Percentiles rank a stretch among this genome's conserved stretches.
Conservation (phyloP, 64 coral and sea anemone genomes). For the Montipora foliosa region DNA sequence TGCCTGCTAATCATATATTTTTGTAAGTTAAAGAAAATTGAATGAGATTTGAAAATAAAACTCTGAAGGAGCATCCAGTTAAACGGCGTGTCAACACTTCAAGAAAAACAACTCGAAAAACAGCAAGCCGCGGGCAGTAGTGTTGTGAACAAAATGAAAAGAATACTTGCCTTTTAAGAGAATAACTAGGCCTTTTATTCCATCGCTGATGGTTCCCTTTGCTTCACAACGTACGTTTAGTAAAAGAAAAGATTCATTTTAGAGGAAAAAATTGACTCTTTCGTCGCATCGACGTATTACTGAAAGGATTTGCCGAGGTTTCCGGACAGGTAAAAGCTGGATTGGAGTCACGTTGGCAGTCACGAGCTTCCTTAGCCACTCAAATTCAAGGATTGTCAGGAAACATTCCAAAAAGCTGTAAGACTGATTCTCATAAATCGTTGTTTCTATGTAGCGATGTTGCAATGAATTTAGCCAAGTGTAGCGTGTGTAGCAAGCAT, state of each 20-base stretch:
- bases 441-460: constrained; percentile 25
- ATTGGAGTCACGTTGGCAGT: not conserved
- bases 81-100: constrained; percentile 26
- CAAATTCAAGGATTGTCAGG: constrained; percentile 17
- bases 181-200: constrained; percentile 1
- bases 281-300: constrained; percentile 20
- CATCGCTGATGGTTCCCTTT: constrained; percentile 24
- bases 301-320: constrained; percentile 29
- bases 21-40: constrained; percentile 37
- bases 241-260: constrained; percentile 6
- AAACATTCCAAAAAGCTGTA: constrained; percentile 25
- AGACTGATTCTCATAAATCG: constrained; percentile 32
- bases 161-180: constrained; percentile 43
- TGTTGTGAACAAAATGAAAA: constrained; percentile 49
- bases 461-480: constrained; percentile 24
- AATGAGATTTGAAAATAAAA: constrained; percentile 41
- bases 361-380: constrained; percentile 25
- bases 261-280: constrained; percentile 23
- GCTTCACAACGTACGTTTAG: constrained; percentile 25
- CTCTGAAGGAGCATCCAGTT: constrained; percentile 41
- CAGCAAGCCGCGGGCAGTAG: constrained; percentile 10
- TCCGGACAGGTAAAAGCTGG: too few species aligned
- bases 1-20: constrained; percentile 41
- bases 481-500: constrained; percentile 22
- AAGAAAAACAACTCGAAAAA: constrained; percentile 34